Percentiles rank a stretch among this genome's conserved stretches.
These are phyloP conservation scores for Athalia cordata DNA, from an alignment of 2,888 invertebrate species.

Conservation along the genomic window DNA sequence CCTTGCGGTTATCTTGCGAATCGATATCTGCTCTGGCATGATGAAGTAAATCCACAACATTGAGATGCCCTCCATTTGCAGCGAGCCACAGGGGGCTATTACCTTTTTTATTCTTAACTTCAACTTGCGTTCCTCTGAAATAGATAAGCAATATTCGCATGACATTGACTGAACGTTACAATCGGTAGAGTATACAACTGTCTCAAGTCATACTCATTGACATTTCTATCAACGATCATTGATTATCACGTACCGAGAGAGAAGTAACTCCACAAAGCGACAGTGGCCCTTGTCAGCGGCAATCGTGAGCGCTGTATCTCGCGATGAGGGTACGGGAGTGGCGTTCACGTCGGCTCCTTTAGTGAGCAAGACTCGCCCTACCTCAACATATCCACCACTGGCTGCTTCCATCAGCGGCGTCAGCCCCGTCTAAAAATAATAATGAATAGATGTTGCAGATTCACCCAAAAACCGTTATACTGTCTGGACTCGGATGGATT, in stretches of 20 bases:
- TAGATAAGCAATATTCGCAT: too few relatives aligned
- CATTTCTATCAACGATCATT: not conserved
- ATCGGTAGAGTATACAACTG: too few relatives aligned
- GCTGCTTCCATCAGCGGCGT: conserved; percentile 99
- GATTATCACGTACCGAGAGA: conserved; percentile 76
- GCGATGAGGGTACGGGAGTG: conserved; percentile 96
- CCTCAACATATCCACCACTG: conserved; percentile 99
- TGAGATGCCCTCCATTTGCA: conserved; percentile 97
- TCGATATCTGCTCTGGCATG: conserved; percentile 95
- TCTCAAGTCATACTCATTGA: not conserved
- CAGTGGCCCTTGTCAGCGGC: conserved; percentile 99
- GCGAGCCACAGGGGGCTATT: conserved; percentile 99
- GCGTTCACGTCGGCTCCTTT: conserved; percentile 99
- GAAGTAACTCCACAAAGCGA: conserved; percentile 90
- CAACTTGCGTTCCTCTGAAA: conserved; percentile 88
- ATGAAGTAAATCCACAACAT: conserved; percentile 96
- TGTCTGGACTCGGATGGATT: not conserved
- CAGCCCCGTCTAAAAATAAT: conserved; percentile 85
- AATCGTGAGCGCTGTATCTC: conserved; percentile 98
- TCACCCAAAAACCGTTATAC: not conserved
- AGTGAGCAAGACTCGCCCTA: conserved; percentile 95
- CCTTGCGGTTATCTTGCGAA: conserved; percentile 97
- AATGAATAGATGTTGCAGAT: not conserved
- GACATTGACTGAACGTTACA: too few relatives aligned
- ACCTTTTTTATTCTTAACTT: conserved; percentile 99